Percentiles rank a stretch among this genome's conserved stretches.
Evolutionary conservation across 2,797 vertebrate species (phyloP).

Genomic region (Nasua narica): DNA sequence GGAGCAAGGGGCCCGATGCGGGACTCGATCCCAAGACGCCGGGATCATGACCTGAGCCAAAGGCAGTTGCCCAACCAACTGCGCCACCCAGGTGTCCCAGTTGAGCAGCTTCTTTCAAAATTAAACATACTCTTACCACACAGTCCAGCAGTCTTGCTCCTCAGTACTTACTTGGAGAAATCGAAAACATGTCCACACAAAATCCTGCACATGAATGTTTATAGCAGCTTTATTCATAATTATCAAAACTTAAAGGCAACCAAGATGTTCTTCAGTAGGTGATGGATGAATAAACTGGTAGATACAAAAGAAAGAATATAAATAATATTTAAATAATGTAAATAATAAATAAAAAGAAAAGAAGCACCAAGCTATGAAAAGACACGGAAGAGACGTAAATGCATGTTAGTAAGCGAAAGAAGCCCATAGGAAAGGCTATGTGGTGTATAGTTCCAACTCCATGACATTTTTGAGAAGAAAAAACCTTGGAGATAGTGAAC

Average conservation of each 20-base stretch:
- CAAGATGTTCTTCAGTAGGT: background rate
- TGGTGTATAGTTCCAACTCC: background rate
- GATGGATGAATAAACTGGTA: background rate
- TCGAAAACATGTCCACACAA: background rate
- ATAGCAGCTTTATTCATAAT: background rate
- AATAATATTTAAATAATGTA: background rate
- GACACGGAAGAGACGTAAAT: background rate
- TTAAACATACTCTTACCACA: background rate
- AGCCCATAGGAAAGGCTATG: background rate
- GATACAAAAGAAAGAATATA: background rate
- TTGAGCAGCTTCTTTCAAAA: background rate
- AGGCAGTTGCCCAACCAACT: no score
- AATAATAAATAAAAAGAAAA: background rate
- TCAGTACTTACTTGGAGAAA: background rate
- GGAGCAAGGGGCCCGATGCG: no score
- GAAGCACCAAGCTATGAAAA: background rate
- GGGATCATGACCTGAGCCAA: no score
- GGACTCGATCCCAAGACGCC: no score
- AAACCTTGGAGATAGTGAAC: background rate
- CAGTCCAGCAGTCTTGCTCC: background rate
- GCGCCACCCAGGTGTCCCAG: no score
- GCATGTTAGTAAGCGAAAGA: background rate
- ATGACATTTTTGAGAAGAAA: background rate
- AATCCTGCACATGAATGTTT: background rate
- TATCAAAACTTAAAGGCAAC: background rate